A percentile compares a stretch with the other conserved stretches of the same genome.
phyloP scores from a whole-genome alignment of 2,888 invertebrate species.

The Antheraea yamamai region DNA sequence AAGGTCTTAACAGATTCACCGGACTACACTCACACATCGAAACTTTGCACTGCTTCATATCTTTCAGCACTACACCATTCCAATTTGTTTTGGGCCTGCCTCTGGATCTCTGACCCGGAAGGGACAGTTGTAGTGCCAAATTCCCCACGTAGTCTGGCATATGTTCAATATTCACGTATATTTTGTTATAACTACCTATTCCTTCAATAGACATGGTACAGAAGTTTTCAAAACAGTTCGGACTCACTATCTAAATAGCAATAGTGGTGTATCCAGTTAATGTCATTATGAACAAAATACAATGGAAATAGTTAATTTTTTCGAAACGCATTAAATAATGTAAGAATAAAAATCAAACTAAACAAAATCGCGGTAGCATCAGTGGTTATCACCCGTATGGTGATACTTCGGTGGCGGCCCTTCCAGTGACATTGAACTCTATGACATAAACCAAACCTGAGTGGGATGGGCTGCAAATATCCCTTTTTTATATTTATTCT shows the following conservation, averaged over 20 bases:
- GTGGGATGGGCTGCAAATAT: constrained; percentile 32
- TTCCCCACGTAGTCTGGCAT: no score
- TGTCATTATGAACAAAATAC: not conserved
- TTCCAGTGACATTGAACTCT: constrained; percentile 77
- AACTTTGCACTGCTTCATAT: no score
- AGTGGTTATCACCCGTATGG: constrained; percentile 55
- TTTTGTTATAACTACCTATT: no score
- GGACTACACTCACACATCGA: no score
- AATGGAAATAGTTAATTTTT: not conserved
- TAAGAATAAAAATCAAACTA: constrained; percentile 18
- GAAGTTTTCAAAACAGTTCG: not conserved
- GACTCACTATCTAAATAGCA: constrained; percentile 13
- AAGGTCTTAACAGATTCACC: no score
- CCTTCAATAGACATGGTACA: no score
- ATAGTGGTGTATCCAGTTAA: not conserved
- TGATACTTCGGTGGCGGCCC: constrained; percentile 55
- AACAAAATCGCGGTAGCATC: constrained; percentile 21
- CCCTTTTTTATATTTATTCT: constrained; percentile 1
- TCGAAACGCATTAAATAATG: not conserved
- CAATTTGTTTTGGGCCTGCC: no score
- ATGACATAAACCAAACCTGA: constrained; percentile 37
- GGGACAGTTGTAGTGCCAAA: no score
- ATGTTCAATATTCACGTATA: no score
- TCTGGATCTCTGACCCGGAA: no score
- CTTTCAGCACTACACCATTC: no score